Conservation (phyloP, 2,797 vertebrate species). For the Podargus strigoides region DNA sequence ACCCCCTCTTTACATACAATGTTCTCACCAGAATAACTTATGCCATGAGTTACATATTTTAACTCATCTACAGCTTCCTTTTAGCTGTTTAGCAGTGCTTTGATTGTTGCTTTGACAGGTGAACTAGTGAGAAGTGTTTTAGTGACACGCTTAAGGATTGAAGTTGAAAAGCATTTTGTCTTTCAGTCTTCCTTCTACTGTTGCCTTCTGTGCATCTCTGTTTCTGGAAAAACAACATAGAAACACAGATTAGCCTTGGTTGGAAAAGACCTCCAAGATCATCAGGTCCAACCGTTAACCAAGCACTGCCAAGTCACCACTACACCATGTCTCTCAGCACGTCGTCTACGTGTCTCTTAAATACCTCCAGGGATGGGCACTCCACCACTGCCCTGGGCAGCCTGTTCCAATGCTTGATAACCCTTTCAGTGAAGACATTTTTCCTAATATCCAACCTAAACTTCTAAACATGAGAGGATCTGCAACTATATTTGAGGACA, state of each 20-base stretch:
- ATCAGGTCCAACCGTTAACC: too few relatives aligned
- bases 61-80: neutral
- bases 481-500: neutral
- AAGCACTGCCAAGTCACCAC: too few relatives aligned
- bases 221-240: neutral
- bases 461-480: neutral
- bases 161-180: neutral
- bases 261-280: too few relatives aligned
- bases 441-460: too few relatives aligned
- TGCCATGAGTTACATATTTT: neutral
- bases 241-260: too few relatives aligned
- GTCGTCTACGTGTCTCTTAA: too few relatives aligned
- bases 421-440: too few relatives aligned
- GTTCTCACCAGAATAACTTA: neutral
- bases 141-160: neutral
- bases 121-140: neutral
- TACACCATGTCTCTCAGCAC: too few relatives aligned
- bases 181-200: neutral
- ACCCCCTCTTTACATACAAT: neutral
- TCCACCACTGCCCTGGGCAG: too few relatives aligned
- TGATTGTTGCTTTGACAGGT: neutral
- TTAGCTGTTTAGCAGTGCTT: neutral
- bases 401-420: too few relatives aligned
- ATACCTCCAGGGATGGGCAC: too few relatives aligned
- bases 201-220: neutral